Evolutionary conservation across 1,140 invertebrate genomes (phyloP), one percentile per base, ranked within the genome.

Genomic region (Brachystomella parvula): DNA sequence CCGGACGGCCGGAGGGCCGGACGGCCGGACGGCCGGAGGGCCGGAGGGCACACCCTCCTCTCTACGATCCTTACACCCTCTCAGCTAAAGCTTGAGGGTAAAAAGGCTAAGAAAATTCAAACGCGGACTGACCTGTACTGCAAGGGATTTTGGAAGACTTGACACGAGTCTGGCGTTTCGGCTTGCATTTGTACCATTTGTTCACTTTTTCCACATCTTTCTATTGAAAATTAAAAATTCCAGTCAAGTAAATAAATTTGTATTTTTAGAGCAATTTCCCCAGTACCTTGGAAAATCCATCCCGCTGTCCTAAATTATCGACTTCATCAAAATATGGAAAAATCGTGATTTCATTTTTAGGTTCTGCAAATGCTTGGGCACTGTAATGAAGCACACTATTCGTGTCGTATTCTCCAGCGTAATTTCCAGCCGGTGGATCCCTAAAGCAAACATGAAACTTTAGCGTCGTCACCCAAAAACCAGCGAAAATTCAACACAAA

Each of bases 131-230:
- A 53, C 49, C 3, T 53, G 12, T 24, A 53, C 49, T 26, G 49
- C 49, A 53, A 53, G 49, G 3, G 24, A 53, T 15, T 26, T 24
- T 53, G 12, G 49, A 15, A 17, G 49, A 15, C 24, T 53, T 53
- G 12, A 26, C 24, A 17, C 24, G 12, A 17, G 49, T 53, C 24
- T 12, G 49, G 12, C 49, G 49, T 47, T 62, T 59, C 21, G 26
- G 26, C 15, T 59, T 62, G 33, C 60, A 62, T 62, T 62, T 62
- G 33, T 62, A 62, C 60, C 60, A 62, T 26, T 62, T 62, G 60
- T 62, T 62, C 26, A 62, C 60, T 44, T 62, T 62, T 26, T 44
- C 33, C 9, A 62, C 33, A 32, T 62, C 60, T 32, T 31, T 62
- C 60, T 62, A 32, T 32, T 30, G 31, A 44, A 15, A 19, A 62